These are phyloP conservation scores for Sebastes ruberrimus DNA, from an alignment of 2,797 vertebrate species.

Conservation along the genomic window DNA sequence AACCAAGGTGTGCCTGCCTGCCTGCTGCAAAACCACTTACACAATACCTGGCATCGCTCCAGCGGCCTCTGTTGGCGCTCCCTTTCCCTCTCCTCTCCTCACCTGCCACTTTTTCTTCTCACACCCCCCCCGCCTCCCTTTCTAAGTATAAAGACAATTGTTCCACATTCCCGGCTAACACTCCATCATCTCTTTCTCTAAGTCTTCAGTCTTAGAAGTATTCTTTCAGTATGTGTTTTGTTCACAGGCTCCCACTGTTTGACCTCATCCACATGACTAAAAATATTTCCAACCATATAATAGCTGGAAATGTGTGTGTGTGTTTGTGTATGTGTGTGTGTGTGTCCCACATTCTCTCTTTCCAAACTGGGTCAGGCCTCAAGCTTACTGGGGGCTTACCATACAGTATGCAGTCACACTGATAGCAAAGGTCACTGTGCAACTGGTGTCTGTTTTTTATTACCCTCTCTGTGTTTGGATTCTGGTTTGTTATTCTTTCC, in stretches of 20 bases:
- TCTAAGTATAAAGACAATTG: not conserved
- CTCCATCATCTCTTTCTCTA: constrained; percentile 20
- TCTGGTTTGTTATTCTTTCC: constrained; percentile 36
- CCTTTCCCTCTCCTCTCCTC: constrained; percentile 15
- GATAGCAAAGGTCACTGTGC: constrained; percentile 68
- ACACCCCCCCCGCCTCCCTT: not conserved
- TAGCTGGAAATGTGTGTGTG: constrained; percentile 57
- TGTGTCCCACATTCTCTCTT: constrained; percentile 69
- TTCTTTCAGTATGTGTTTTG: constrained; percentile 12
- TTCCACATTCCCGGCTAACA: not conserved
- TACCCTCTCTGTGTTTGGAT: constrained; percentile 15
- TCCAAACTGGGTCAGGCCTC: constrained; percentile 75
- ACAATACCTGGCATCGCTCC: constrained; percentile 63
- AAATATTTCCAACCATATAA: constrained; percentile 75
- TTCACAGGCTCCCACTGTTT: constrained; percentile 52
- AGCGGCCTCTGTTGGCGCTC: constrained; percentile 19
- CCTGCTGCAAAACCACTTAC: constrained; percentile 52
- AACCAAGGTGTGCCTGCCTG: constrained; percentile 48
- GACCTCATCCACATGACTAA: constrained; percentile 68
- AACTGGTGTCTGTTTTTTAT: constrained; percentile 55
- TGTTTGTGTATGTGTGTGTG: constrained; percentile 4
- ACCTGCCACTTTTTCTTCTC: constrained; percentile 27
- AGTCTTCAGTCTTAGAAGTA: not conserved
- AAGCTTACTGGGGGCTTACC: constrained; percentile 67
- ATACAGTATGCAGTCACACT: constrained; percentile 51